These are phyloP conservation scores for Lepidotrigona ventralis DNA, from an alignment of 1,140 invertebrate genomes.

Conservation along the genomic window DNA sequence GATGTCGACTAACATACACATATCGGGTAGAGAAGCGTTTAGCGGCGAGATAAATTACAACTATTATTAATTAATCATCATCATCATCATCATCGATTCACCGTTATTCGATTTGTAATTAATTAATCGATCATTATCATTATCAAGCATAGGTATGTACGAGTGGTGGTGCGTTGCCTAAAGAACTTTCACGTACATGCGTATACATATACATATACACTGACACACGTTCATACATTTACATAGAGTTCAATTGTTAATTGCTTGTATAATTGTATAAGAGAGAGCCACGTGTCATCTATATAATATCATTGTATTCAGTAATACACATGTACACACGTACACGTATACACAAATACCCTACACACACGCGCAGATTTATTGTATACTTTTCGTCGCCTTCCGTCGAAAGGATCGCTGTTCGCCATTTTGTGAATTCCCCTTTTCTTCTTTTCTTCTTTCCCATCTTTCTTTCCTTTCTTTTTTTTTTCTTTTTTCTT, in stretches of 20 bases:
- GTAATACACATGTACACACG: neutral
- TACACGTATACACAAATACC: neutral
- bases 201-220: neutral
- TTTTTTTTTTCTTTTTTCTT: neutral
- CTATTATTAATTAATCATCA: constrained; percentile 51
- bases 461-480: neutral
- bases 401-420: constrained; percentile 17
- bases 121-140: constrained; percentile 50
- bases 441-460: neutral
- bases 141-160: constrained; percentile 29
- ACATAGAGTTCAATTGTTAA: constrained; percentile 52
- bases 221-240: neutral
- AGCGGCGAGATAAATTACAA: constrained; percentile 26
- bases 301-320: constrained; percentile 37
- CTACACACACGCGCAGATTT: neutral
- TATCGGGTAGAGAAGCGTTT: constrained; percentile 68
- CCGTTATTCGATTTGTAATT: constrained; percentile 24
- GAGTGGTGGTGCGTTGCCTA: constrained; percentile 48
- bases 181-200: neutral
- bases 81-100: constrained; percentile 41
- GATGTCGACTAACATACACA: constrained; percentile 73
- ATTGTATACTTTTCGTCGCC: constrained; percentile 19
- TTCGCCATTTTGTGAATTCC: neutral
- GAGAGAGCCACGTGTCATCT: constrained; percentile 37
- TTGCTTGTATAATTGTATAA: constrained; percentile 54